Evolutionary conservation across 2,888 invertebrate genomes (phyloP).

Genomic region (Erebia epiphron): DNA sequence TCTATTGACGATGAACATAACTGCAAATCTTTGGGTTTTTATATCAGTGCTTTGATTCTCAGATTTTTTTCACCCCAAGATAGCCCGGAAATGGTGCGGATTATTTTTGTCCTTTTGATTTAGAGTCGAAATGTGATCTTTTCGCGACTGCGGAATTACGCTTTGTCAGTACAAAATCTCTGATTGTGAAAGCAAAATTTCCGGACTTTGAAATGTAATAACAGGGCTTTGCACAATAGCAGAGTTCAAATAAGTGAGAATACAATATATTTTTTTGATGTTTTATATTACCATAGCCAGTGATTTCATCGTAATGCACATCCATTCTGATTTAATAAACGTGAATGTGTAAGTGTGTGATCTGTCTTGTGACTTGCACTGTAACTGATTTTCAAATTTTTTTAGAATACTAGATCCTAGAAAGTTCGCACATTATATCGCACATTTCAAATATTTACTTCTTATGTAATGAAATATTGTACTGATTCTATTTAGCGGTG

Average conservation of each 20-base stretch:
- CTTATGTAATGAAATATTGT: too few species aligned
- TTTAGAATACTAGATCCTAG: too few species aligned
- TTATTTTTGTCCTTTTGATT: slow-evolving; percentile 54
- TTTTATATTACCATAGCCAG: too few species aligned
- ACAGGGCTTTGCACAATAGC: slow-evolving; percentile 6
- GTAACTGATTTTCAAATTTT: too few species aligned
- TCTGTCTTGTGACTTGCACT: too few species aligned
- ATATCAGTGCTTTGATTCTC: slow-evolving; percentile 1
- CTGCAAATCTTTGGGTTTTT: background rate
- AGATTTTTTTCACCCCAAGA: background rate
- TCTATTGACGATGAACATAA: background rate
- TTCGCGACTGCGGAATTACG: slow-evolving; percentile 59
- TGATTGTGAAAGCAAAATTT: slow-evolving; percentile 16
- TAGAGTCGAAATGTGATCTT: slow-evolving; percentile 72
- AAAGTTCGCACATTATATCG: too few species aligned
- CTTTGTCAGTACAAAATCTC: slow-evolving; percentile 20
- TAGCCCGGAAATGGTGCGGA: slow-evolving; percentile 19
- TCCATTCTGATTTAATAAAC: too few species aligned
- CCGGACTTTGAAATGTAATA: slow-evolving; percentile 8
- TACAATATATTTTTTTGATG: too few species aligned
- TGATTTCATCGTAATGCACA: too few species aligned
- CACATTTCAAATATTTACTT: too few species aligned
- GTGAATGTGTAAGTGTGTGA: too few species aligned
- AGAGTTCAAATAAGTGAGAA: background rate
- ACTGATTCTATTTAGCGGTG: too few species aligned